A percentile compares a stretch with the other conserved stretches of the same genome.
These are phyloP conservation scores for Hemibagrus wyckioides DNA, from an alignment of 2,113 vertebrate species.

Conservation along the genomic window DNA sequence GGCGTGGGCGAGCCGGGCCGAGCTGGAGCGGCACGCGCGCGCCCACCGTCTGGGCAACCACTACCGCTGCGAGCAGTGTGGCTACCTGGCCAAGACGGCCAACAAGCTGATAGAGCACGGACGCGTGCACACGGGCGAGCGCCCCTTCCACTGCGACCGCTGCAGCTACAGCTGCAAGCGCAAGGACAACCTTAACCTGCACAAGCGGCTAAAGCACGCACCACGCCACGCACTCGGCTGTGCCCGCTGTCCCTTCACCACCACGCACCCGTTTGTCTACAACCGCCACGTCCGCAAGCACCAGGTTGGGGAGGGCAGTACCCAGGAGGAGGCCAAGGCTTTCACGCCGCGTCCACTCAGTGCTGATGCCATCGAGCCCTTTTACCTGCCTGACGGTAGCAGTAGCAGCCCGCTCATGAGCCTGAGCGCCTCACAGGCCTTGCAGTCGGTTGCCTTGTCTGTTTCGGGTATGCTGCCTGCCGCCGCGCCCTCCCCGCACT, in stretches of 20 bases:
- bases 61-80: conserved; percentile 99
- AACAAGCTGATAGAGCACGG: conserved; percentile 99
- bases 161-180: conserved; percentile 99
- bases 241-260: conserved; percentile 94
- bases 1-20: conserved; percentile 93
- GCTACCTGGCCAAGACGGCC: conserved; percentile 99
- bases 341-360: conserved; percentile 60
- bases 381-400: conserved; percentile 65
- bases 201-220: conserved; percentile 99
- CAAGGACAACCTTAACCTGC: conserved; percentile 99
- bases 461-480: conserved; percentile 76
- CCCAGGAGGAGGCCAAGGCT: conserved; percentile 75
- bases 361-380: conserved; percentile 53
- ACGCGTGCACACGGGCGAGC: conserved; percentile 98
- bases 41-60: conserved; percentile 98
- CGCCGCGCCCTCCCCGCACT: conserved; percentile 62
- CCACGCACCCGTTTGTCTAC: conserved; percentile 97
- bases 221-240: conserved; percentile 96
- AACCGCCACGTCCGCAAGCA: conserved; percentile 98
- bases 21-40: conserved; percentile 96
- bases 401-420: conserved; percentile 87
- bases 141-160: conserved; percentile 99
- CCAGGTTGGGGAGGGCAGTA: conserved; percentile 77
- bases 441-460: conserved; percentile 92
- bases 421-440: conserved; percentile 93